Percentiles rank a stretch among this genome's conserved stretches.
These are phyloP conservation scores for Euzophera pinguis DNA, from an alignment of 2,888 invertebrate species.

Conservation along the genomic window DNA sequence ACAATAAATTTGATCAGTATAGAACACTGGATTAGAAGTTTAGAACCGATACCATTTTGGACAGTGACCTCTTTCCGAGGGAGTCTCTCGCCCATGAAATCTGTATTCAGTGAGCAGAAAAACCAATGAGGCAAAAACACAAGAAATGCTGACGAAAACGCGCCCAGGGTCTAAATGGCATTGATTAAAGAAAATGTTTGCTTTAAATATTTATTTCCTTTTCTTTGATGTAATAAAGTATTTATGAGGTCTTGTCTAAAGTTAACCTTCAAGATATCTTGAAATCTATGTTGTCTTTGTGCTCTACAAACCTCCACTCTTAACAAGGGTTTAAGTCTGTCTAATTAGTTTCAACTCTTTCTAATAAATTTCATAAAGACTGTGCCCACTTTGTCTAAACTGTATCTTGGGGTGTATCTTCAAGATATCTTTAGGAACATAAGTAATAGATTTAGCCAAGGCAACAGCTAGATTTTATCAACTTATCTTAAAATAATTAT, in stretches of 20 bases:
- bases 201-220: neutral
- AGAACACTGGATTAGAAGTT: constrained; percentile 10
- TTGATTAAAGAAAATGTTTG: constrained; percentile 10
- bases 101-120: constrained; percentile 39
- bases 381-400: no score
- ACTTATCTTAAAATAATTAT: no score
- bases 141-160: constrained; percentile 30
- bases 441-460: no score
- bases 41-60: constrained; percentile 21
- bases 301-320: no score
- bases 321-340: no score
- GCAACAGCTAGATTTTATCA: no score
- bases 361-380: no score
- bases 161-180: constrained; percentile 6
- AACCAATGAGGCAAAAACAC: constrained; percentile 41
- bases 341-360: no score
- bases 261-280: no score
- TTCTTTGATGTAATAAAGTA: neutral
- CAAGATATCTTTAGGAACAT: no score
- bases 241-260: neutral
- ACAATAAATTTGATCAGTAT: constrained; percentile 8
- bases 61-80: constrained; percentile 26
- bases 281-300: no score
- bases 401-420: no score
- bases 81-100: constrained; percentile 31